Conservation (phyloP, 2,797 vertebrate genomes). For the Leptodactylus fallax region DNA sequence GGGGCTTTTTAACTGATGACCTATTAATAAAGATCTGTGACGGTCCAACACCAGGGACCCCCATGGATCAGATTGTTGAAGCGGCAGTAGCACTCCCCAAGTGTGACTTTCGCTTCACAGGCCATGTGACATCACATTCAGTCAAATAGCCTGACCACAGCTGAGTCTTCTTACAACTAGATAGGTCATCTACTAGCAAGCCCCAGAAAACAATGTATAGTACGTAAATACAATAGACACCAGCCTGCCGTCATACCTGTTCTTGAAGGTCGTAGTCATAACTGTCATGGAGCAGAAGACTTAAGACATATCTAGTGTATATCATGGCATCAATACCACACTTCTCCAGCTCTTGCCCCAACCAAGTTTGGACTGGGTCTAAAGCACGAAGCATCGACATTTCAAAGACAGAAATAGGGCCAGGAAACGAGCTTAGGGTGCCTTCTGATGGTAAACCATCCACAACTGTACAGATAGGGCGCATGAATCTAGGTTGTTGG, state of each 20-base stretch:
- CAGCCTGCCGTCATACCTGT: slow-evolving; percentile 81
- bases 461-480: slow-evolving; percentile 89
- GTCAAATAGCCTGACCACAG: too few relatives aligned
- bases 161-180: too few relatives aligned
- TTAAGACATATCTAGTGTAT: slow-evolving; percentile 98
- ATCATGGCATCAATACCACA: slow-evolving; percentile 99
- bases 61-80: too few relatives aligned
- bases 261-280: slow-evolving; percentile 99
- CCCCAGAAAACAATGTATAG: too few relatives aligned
- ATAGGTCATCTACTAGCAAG: too few relatives aligned
- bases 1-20: too few relatives aligned
- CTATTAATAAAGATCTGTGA: too few relatives aligned
- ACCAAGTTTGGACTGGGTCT: slow-evolving; percentile 99
- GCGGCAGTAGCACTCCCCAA: too few relatives aligned
- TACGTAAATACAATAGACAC: too few relatives aligned
- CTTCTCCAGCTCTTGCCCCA: slow-evolving; percentile 99
- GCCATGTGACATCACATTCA: too few relatives aligned
- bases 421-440: slow-evolving; percentile 85
- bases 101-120: too few relatives aligned
- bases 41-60: too few relatives aligned
- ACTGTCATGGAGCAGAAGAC: slow-evolving; percentile 98
- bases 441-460: slow-evolving; percentile 93
- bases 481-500: slow-evolving; percentile 92
- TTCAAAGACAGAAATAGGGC: slow-evolving; percentile 87
- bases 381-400: slow-evolving; percentile 98